Conservation (phyloP, 1,140 invertebrate species). For the Rhopalosiphum maidis region DNA sequence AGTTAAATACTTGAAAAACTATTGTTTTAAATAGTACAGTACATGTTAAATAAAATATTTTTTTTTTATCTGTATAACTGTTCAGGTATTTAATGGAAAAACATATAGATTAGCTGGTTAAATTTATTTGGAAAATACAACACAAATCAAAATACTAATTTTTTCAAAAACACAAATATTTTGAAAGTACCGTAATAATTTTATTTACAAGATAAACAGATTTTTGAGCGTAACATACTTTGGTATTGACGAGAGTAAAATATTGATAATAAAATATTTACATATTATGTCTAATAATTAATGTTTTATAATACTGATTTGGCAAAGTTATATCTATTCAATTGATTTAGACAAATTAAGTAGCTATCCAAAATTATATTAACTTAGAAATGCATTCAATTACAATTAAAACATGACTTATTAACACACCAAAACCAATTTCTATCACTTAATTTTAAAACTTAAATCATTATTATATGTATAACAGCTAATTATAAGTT, state of each 20-base stretch:
- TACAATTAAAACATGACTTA: neutral
- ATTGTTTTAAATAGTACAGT: neutral
- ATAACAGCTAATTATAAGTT: slow-evolving; percentile 1
- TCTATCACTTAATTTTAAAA: slow-evolving; percentile 12
- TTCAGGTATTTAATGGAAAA: neutral
- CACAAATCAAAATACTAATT: slow-evolving; percentile 18
- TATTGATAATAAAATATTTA: slow-evolving; percentile 40
- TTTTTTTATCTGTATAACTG: neutral
- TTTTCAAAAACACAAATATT: slow-evolving; percentile 30
- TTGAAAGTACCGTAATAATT: neutral
- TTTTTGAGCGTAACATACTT: slow-evolving; percentile 58
- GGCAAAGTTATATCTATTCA: slow-evolving; percentile 19
- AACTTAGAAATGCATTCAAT: neutral
- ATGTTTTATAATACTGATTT: slow-evolving; percentile 38
- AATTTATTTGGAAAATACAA: slow-evolving; percentile 38
- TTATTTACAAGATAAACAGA: slow-evolving; percentile 50
- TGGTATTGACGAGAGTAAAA: slow-evolving; percentile 32
- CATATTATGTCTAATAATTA: slow-evolving; percentile 23
- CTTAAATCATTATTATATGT: neutral
- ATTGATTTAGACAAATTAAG: slow-evolving; percentile 2
- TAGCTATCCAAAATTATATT: neutral
- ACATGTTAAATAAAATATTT: neutral
- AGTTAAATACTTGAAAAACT: neutral
- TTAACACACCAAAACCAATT: slow-evolving; percentile 30
- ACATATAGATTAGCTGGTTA: neutral